Conservation (phyloP, 2,797 vertebrate genomes). For the Lemur catta region DNA sequence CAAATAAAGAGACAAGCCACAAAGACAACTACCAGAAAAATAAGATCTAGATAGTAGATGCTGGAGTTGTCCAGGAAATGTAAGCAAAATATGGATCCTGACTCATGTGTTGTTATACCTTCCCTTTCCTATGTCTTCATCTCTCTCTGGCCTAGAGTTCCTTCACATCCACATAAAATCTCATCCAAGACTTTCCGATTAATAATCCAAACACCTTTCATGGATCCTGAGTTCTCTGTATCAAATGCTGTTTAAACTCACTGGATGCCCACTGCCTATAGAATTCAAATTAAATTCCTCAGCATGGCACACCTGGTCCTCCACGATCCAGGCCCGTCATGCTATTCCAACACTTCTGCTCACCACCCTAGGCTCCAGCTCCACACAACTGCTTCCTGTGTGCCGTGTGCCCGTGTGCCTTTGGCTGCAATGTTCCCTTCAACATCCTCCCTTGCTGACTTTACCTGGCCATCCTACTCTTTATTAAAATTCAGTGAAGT, state of each 20-base stretch:
- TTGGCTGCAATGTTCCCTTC: background rate
- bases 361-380: background rate
- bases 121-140: background rate
- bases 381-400: background rate
- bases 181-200: background rate
- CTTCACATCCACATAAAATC: background rate
- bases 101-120: background rate
- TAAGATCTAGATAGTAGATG: background rate
- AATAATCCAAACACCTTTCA: background rate
- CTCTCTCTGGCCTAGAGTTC: background rate
- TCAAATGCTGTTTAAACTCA: background rate
- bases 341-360: background rate
- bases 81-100: background rate
- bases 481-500: background rate
- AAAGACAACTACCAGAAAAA: background rate
- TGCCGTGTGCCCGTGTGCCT: background rate
- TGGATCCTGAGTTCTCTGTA: background rate
- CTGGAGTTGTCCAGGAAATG: background rate
- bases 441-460: background rate
- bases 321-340: too few species aligned
- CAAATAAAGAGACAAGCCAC: slow-evolving; percentile 7
- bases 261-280: background rate
- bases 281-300: background rate
- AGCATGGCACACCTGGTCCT: background rate
- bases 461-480: background rate